Percentiles rank a stretch among this genome's conserved stretches.
Evolutionary conservation across 2,888 invertebrate genomes (phyloP).

Genomic region (Sphinx pinastri): DNA sequence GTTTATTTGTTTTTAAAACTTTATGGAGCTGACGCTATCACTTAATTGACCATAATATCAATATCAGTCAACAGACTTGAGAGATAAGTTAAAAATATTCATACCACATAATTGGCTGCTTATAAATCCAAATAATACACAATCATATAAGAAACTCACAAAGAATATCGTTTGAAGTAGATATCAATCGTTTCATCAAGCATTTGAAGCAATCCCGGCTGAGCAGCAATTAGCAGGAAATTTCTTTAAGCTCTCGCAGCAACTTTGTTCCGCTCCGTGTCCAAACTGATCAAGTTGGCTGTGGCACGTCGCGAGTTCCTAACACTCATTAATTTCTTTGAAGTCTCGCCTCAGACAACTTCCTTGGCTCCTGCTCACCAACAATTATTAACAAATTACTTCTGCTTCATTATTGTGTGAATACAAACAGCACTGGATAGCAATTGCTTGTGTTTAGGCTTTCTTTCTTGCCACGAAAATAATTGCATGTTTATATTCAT

Average conservation of each 20-base stretch:
- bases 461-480: too few relatives aligned
- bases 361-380: constrained; percentile 67
- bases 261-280: constrained; percentile 81
- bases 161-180: constrained; percentile 20
- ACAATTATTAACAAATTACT: constrained; percentile 79
- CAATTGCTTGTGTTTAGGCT: constrained; percentile 55
- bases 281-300: constrained; percentile 80
- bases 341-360: constrained; percentile 73
- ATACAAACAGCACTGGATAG: constrained; percentile 60
- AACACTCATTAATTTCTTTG: constrained; percentile 83
- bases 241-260: constrained; percentile 67
- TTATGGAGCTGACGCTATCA: neutral
- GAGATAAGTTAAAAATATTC: too few relatives aligned
- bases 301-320: constrained; percentile 78
- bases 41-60: too few relatives aligned
- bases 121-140: too few relatives aligned
- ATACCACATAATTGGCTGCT: neutral
- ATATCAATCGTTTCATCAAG: constrained; percentile 59
- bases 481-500: too few relatives aligned
- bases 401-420: constrained; percentile 67
- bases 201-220: constrained; percentile 54
- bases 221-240: constrained; percentile 68
- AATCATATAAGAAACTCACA: neutral
- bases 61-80: too few relatives aligned
- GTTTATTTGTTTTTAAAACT: neutral